phyloP scores from a whole-genome alignment of 2,113 vertebrate species.

The Ceratotherium simum region DNA sequence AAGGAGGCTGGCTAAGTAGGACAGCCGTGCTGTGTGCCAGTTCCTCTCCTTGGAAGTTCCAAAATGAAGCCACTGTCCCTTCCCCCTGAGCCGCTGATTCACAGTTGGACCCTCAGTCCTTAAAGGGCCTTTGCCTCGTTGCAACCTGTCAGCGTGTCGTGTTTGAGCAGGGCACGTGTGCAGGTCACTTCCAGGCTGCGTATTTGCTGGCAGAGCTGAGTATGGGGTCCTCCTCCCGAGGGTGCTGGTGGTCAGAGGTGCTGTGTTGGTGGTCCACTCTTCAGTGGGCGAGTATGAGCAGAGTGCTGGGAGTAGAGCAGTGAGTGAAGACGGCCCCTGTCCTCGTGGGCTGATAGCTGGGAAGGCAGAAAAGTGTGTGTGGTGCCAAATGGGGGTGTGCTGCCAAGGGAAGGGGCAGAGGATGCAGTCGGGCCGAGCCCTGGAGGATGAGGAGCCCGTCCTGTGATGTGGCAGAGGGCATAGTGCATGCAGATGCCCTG shows the following conservation, averaged over 20 bases:
- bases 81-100: not conserved
- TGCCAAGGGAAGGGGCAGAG: not conserved
- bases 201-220: not conserved
- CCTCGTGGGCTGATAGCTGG: not conserved
- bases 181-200: not conserved
- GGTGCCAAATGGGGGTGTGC: not conserved
- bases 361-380: not conserved
- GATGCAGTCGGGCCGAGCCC: not conserved
- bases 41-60: not conserved
- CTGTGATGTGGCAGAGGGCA: not conserved
- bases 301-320: not conserved
- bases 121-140: too few relatives aligned
- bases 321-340: not conserved
- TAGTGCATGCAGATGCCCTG: fast-evolving
- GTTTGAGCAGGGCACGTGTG: not conserved
- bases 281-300: fast-evolving
- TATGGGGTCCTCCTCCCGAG: fast-evolving
- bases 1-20: conserved; percentile 40
- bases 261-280: too few relatives aligned
- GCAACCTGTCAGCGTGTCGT: not conserved
- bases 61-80: not conserved
- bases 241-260: fast-evolving
- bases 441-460: not conserved
- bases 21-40: not conserved
- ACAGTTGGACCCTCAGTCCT: not conserved